Evolutionary conservation across 2,888 invertebrate species (phyloP), one percentile per base, ranked within the genome.

Genomic region (Philopedon plagiatum): DNA sequence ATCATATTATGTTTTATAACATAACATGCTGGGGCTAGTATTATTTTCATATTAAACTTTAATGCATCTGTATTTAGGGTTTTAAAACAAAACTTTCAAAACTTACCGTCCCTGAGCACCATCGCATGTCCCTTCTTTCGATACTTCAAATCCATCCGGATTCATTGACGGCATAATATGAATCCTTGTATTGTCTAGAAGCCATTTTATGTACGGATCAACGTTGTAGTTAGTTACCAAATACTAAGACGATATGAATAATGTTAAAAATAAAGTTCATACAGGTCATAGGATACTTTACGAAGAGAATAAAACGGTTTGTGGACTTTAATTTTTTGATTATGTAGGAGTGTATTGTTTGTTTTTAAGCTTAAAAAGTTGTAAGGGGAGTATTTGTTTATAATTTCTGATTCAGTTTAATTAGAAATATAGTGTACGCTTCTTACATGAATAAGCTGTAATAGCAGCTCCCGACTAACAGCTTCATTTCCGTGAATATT

Each of bases 111-210:
- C 97, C 84, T 93, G 93, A 8, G 93, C 92, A 21, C 95, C 95
- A 80, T 94, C 94, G 81, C 96, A 97, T 71, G 91, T 90, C 32
- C 96, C 96, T 85, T 96, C 96, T 79, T 93, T 92, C 5, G 99
- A 96, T 18, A 93, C 93, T 79, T 97, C 94, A 87, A 94, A 99
- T 19, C 99, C 99, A 85, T 99, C 99, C 0, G 99, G 99, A 86
- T 99, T 99, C 97, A 99, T 97, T 0, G 97, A 94, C 0, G 99
- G 98, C 90, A 99, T 90, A 79, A 99, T 91, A 85, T 99, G 99
- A 80, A 99, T 97, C 75, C 98, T 90, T 0, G 99, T 99, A 84
- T 95, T 95, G 85, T 98, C 95, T 84, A 99, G 84, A 67, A 99
- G 86, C 93, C 96, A 96, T 80, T 92, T 91, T 71, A 98, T 92